phyloP scores from a whole-genome alignment of 2,113 vertebrate genomes.

The Trichechus manatus region DNA sequence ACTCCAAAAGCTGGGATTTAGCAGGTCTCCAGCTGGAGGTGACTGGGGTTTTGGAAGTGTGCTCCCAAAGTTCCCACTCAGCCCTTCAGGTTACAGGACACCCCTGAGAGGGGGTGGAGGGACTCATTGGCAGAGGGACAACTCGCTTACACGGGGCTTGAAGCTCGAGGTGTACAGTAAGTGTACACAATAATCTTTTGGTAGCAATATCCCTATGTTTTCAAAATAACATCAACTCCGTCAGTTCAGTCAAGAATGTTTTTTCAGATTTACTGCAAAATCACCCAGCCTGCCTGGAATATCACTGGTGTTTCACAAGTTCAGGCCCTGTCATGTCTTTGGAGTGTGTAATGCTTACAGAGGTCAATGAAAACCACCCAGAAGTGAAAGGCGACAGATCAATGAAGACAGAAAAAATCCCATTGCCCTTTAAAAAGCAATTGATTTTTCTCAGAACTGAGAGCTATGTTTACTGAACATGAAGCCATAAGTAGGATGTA shows the following conservation, averaged over 20 bases:
- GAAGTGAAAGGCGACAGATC: neutral
- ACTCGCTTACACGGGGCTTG: neutral
- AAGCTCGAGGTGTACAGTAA: neutral
- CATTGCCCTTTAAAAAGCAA: conserved; percentile 49
- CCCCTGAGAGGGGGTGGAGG: rapidly evolving
- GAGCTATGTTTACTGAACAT: conserved; percentile 33
- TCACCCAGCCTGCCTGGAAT: neutral
- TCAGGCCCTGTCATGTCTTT: neutral
- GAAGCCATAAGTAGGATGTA: conserved; percentile 52
- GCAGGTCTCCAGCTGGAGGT: neutral
- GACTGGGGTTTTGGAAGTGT: neutral
- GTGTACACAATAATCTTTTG: neutral
- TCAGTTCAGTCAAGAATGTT: neutral
- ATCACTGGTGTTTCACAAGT: neutral
- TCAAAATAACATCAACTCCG: neutral
- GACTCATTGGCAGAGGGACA: neutral
- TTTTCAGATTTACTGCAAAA: conserved; percentile 11
- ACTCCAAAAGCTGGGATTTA: neutral
- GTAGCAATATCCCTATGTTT: neutral
- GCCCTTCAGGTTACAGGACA: neutral
- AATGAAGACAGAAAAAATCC: neutral
- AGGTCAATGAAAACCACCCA: neutral
- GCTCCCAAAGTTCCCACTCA: neutral
- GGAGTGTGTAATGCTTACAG: neutral
- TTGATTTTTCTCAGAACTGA: conserved; percentile 41